phyloP scores from a whole-genome alignment of 2,888 invertebrate genomes.

The Drosophila neutralis region DNA sequence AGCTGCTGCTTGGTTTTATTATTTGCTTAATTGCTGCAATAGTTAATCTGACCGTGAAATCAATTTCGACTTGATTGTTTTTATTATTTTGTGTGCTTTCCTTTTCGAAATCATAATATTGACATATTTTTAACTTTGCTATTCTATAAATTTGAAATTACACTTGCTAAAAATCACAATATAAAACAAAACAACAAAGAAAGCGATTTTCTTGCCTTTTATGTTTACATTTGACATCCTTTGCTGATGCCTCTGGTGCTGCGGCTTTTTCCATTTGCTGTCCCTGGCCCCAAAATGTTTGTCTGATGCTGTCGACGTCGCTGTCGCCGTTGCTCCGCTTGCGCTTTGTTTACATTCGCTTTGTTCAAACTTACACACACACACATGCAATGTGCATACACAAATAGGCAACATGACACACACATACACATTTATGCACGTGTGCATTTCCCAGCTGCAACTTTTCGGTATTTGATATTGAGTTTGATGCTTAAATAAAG shows the following conservation, averaged over 20 bases:
- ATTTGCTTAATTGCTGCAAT: slow-evolving; percentile 24
- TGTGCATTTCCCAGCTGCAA: slow-evolving; percentile 32
- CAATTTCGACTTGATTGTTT: slow-evolving; percentile 16
- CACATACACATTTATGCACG: slow-evolving; percentile 11
- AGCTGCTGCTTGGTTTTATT: slow-evolving; percentile 36
- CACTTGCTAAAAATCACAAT: slow-evolving; percentile 39
- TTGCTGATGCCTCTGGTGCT: slow-evolving; percentile 49
- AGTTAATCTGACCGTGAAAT: slow-evolving; percentile 50
- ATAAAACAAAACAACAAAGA: slow-evolving; percentile 46
- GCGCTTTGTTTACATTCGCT: slow-evolving; percentile 72
- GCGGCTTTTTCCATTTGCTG: slow-evolving; percentile 44
- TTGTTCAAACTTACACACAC: slow-evolving; percentile 61
- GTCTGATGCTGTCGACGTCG: slow-evolving; percentile 50
- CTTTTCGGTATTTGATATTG: slow-evolving; percentile 39
- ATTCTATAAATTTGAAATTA: slow-evolving; percentile 74
- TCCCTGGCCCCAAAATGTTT: slow-evolving; percentile 79
- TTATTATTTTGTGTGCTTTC: slow-evolving; percentile 14
- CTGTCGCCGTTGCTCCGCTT: slow-evolving; percentile 37
- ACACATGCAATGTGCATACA: slow-evolving; percentile 49
- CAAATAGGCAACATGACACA: slow-evolving; percentile 35
- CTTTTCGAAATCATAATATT: slow-evolving; percentile 53
- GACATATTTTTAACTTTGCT: slow-evolving; percentile 53
- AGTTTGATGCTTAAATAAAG: slow-evolving; percentile 11
- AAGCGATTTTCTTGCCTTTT: slow-evolving; percentile 2
- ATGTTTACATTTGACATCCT: slow-evolving; percentile 71